A percentile compares a stretch with the other conserved stretches of the same genome.
Evolutionary conservation across 2,797 vertebrate species (phyloP).

Genomic region (Sciurus vulgaris): DNA sequence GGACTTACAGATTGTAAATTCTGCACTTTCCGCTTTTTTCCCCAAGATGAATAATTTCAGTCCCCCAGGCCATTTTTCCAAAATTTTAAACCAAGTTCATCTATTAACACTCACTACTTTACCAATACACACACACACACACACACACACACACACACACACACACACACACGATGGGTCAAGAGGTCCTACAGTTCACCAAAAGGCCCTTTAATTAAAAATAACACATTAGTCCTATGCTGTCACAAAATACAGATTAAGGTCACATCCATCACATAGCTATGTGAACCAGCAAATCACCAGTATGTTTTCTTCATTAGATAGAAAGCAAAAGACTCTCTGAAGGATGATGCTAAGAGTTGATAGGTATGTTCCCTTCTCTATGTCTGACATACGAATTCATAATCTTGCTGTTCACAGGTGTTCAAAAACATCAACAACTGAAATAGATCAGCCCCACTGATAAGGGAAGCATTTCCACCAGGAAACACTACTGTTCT

Average conservation of each 20-base stretch:
- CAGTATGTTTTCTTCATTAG: constrained; percentile 22
- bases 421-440: constrained; percentile 61
- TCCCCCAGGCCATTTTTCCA: not conserved
- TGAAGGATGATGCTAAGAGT: not conserved
- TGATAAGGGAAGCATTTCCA: not conserved
- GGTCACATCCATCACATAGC: not conserved
- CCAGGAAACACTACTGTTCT: constrained; percentile 45
- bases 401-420: constrained; percentile 1
- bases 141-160: rapidly evolving
- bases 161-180: not conserved
- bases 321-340: constrained; percentile 53
- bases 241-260: constrained; percentile 54
- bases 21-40: not conserved
- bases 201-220: constrained; percentile 6
- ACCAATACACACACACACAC: rapidly evolving
- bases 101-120: not conserved
- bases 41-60: not conserved
- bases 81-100: constrained; percentile 9
- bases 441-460: constrained; percentile 33
- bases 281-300: not conserved
- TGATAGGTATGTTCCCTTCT: not conserved
- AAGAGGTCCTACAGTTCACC: not conserved
- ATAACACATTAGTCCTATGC: not conserved
- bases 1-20: constrained; percentile 36
- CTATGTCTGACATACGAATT: not conserved